A percentile compares a stretch with the other conserved stretches of the same genome.
phyloP scores from a whole-genome alignment of 2,113 vertebrate species.

The Vanacampus margaritifer region DNA sequence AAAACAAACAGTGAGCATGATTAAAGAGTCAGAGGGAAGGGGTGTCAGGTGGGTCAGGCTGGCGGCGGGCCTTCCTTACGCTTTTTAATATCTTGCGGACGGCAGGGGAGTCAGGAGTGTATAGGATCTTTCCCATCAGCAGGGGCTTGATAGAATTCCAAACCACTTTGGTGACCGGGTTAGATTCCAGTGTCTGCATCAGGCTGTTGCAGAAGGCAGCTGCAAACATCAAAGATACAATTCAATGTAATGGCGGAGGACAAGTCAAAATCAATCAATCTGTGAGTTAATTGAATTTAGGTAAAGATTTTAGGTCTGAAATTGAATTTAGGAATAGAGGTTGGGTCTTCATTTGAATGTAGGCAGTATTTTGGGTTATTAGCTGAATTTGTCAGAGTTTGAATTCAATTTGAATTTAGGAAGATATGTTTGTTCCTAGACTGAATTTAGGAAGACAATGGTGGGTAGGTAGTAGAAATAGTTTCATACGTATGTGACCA shows the following conservation, averaged over 20 bases:
- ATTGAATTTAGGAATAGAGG: not conserved
- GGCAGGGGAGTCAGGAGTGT: conserved; percentile 84
- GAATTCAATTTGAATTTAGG: too few relatives aligned
- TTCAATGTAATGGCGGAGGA: too few relatives aligned
- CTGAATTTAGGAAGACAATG: too few relatives aligned
- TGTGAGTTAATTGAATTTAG: not conserved
- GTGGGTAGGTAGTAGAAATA: too few relatives aligned
- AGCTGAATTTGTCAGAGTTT: too few relatives aligned
- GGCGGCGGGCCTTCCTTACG: conserved; percentile 73
- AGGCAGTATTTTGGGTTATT: not conserved
- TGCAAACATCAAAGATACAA: conserved; percentile 36
- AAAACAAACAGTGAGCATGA: not conserved
- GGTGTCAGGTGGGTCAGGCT: conserved; percentile 36
- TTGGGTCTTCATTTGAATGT: not conserved
- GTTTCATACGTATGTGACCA: too few relatives aligned
- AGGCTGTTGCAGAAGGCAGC: conserved; percentile 90
- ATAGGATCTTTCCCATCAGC: conserved; percentile 97
- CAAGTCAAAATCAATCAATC: not conserved
- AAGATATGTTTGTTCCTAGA: too few relatives aligned
- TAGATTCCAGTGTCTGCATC: conserved; percentile 91
- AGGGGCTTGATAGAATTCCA: conserved; percentile 94
- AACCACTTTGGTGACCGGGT: conserved; percentile 87
- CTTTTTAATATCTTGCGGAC: conserved; percentile 83
- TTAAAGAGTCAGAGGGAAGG: conserved; percentile 9
- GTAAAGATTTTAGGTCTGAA: not conserved